These are phyloP conservation scores for Proteles cristata DNA, from an alignment of 2,113 vertebrate genomes.

Conservation along the genomic window DNA sequence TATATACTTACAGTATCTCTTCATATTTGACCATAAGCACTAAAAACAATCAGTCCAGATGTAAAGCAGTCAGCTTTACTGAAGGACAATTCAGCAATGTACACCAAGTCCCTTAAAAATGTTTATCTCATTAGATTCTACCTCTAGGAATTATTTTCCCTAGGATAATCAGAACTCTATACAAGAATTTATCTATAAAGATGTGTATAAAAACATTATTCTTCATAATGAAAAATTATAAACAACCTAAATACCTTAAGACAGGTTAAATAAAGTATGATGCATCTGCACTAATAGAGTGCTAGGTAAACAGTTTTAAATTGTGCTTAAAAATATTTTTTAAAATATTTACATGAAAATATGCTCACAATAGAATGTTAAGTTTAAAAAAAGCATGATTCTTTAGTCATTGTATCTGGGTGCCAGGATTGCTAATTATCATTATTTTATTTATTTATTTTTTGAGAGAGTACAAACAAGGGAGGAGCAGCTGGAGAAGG, in stretches of 20 bases:
- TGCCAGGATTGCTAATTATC: neutral
- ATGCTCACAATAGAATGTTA: neutral
- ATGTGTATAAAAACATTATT: slow-evolving; percentile 23
- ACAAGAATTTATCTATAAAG: neutral
- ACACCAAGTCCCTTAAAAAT: slow-evolving; percentile 14
- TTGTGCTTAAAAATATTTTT: neutral
- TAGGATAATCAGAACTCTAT: neutral
- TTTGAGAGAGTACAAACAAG: too few species aligned
- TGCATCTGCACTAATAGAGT: neutral
- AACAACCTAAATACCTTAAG: neutral
- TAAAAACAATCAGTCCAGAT: slow-evolving; percentile 12
- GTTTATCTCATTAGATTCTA: neutral
- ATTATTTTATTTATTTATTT: neutral
- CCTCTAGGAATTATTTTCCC: neutral
- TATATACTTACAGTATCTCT: neutral
- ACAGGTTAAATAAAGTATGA: neutral
- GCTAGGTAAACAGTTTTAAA: neutral
- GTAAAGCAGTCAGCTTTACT: neutral
- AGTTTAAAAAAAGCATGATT: neutral
- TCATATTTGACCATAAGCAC: neutral
- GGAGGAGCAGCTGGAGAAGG: too few species aligned
- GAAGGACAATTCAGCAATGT: neutral
- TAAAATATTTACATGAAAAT: neutral
- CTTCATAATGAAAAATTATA: slow-evolving; percentile 11
- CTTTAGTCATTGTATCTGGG: neutral